Evolutionary conservation across 1,140 invertebrate species (phyloP).

Genomic region (Leptonema lineaticorne): DNA sequence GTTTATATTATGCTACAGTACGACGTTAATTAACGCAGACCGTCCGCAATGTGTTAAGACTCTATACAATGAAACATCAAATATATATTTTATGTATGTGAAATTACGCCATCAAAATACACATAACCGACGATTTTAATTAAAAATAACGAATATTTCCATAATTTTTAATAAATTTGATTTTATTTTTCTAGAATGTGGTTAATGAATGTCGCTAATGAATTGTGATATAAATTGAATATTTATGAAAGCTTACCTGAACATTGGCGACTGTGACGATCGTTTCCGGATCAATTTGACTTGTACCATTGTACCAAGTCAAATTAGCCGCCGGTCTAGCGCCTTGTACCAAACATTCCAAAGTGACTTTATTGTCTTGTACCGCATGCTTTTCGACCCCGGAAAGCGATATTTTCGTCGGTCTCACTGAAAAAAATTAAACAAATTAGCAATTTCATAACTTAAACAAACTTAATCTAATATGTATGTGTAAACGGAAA

Average conservation of each 20-base stretch:
- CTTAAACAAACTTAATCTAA: neutral
- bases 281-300: conserved; percentile 57
- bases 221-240: conserved; percentile 17
- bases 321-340: conserved; percentile 79
- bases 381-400: conserved; percentile 73
- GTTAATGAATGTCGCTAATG: no score
- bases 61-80: no score
- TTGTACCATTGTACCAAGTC: conserved; percentile 79
- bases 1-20: no score
- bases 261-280: conserved; percentile 48
- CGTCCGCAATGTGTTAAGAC: no score
- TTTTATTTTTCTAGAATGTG: no score
- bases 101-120: no score
- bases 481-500: neutral
- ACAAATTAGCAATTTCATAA: neutral
- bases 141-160: no score
- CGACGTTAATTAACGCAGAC: no score
- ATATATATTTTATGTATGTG: no score
- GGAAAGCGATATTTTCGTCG: conserved; percentile 69
- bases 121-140: no score
- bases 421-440: conserved; percentile 63
- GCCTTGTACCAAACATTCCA: conserved; percentile 74
- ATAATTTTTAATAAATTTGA: no score
- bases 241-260: no score
- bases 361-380: conserved; percentile 73